Conservation (phyloP, 2,797 vertebrate genomes). For the Dallia pectoralis region DNA sequence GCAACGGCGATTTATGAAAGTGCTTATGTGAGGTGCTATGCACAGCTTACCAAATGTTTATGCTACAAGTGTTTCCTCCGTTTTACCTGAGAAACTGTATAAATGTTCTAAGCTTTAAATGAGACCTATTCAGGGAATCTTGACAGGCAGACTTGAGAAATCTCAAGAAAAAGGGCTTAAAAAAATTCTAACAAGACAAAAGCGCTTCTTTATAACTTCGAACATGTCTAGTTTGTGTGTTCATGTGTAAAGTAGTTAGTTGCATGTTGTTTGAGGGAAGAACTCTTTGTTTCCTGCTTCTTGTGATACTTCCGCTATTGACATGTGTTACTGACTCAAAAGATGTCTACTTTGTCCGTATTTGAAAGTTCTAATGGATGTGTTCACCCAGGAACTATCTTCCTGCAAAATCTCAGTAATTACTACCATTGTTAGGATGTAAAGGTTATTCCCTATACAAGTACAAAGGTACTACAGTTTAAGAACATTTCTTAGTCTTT, state of each 20-base stretch:
- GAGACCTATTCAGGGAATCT: slow-evolving; percentile 20
- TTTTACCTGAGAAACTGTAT: slow-evolving; percentile 13
- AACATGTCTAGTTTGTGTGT: slow-evolving; percentile 38
- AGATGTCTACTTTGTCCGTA: slow-evolving; percentile 10
- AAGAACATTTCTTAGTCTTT: slow-evolving; percentile 6
- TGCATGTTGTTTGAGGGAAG: slow-evolving; percentile 54
- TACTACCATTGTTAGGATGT: slow-evolving; percentile 13
- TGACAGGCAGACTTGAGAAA: slow-evolving; percentile 27
- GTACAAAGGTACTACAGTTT: slow-evolving; percentile 6
- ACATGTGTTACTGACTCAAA: slow-evolving; percentile 37
- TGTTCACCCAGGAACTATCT: slow-evolving; percentile 1
- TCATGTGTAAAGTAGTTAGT: slow-evolving; percentile 37
- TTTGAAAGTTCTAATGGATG: slow-evolving; percentile 3
- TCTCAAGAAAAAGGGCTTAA: slow-evolving; percentile 18
- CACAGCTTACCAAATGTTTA: neutral
- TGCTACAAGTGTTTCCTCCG: slow-evolving; percentile 19
- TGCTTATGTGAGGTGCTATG: slow-evolving; percentile 11
- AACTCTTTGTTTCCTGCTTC: slow-evolving; percentile 18
- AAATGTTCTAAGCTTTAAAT: slow-evolving; percentile 14
- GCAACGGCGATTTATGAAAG: slow-evolving; percentile 11
- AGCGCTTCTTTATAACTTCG: slow-evolving; percentile 49
- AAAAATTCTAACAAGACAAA: slow-evolving; percentile 36
- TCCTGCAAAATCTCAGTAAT: slow-evolving; percentile 23
- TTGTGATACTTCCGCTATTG: slow-evolving; percentile 30
- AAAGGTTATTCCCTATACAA: slow-evolving; percentile 10